Base-by-base conservation (phyloP, 2,113 vertebrate species). In the Anhinga rufa region DNA sequence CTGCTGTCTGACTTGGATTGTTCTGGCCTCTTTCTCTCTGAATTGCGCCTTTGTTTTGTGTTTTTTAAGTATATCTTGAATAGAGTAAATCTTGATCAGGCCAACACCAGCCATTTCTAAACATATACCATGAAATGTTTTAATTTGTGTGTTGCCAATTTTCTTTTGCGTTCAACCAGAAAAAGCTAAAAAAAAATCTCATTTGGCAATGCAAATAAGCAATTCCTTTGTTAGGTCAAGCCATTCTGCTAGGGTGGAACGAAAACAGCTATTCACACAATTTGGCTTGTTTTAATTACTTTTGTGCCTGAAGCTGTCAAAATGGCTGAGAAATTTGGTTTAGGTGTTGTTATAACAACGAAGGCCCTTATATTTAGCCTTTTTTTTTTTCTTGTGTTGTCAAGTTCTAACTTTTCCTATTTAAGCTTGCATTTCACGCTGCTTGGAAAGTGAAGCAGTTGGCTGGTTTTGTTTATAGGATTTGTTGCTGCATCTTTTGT, bases 231-330 rank as follows among this genome's bases (percentile, higher is more conserved):
- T 88, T 85, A 79, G 48, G 34, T 42, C 52, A 85, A 82, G 28
- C 48, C 57, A 61, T 82, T 93, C 74, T 61, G 54, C 91, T 88
- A 46, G 90, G 36, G 66, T 94, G 93, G 92, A 90, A 92, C 1
- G 7, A 96, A 92, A 93, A 8, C 61, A 90, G 58, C 75, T 96
- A 74, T 94, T 94, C 70, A 65, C 74, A 65, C 82, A 52, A 26
- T 80, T 85, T 92, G 82, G 46, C 83, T 89, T 96, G 70, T 82
- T 95, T 89, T 91, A 95, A 96, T 96, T 94, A 87, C 48, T 91
- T 95, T 57, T 61, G 74, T 95, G 91, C 66, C 78, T 66, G 71
- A 94, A 77, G 90, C 68, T 92, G 82, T 92, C 81, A 76, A 80
- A 85, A 88, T 65, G 83, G 48, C 79, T 54, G 74, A 81, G 74